Conservation (phyloP, 2,888 invertebrate genomes). For the Beris morrisii region DNA sequence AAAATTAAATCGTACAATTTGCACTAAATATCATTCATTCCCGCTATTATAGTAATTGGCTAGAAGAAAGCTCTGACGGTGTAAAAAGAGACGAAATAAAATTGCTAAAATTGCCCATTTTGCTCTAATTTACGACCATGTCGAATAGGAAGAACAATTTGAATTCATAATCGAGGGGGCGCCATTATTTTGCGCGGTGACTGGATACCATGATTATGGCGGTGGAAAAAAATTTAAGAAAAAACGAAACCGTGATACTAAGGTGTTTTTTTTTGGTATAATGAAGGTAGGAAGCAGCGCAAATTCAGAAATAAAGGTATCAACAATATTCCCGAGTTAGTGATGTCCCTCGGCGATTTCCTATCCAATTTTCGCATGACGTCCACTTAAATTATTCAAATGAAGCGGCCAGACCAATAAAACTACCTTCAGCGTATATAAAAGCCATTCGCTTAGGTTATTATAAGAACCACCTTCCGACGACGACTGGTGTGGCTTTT, state of each 20-base stretch:
- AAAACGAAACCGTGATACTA: too few relatives aligned
- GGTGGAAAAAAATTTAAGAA: too few relatives aligned
- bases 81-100: constrained; percentile 17
- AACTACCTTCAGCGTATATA: neutral
- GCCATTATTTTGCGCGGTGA: constrained; percentile 22
- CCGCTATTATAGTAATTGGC: constrained; percentile 12
- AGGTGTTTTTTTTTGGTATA: constrained; percentile 3
- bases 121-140: constrained; percentile 33
- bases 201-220: too few relatives aligned
- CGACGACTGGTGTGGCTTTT: constrained; percentile 10
- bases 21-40: constrained; percentile 10
- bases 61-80: constrained; percentile 17
- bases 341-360: constrained; percentile 13
- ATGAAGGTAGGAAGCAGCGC: constrained; percentile 2
- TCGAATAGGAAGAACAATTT: constrained; percentile 37
- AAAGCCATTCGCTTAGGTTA: too few relatives aligned
- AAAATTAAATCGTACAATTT: constrained; percentile 20
- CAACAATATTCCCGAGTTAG: neutral
- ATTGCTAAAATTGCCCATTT: constrained; percentile 34
- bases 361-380: too few relatives aligned
- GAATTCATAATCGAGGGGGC: constrained; percentile 36
- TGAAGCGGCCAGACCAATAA: constrained; percentile 24
- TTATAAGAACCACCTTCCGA: too few relatives aligned
- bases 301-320: constrained; percentile 14
- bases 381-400: constrained; percentile 22